Evolutionary conservation across 2,113 vertebrate species (phyloP).

Genomic region (Abramis brama): DNA sequence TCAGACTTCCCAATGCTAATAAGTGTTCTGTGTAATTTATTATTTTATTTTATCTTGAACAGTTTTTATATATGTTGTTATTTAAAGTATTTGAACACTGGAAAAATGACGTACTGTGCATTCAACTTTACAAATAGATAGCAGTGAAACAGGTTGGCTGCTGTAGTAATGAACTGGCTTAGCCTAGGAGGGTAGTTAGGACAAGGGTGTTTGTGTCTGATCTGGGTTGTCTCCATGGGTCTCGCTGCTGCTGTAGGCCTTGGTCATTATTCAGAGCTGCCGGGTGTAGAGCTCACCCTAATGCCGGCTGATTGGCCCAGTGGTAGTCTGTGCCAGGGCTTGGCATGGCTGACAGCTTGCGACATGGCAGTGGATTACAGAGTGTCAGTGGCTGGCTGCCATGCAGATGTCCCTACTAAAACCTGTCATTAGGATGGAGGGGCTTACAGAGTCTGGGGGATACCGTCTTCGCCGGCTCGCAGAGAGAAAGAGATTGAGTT

Average conservation of each 20-base stretch:
- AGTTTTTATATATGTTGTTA: neutral
- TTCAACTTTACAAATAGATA: neutral
- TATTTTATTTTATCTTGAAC: neutral
- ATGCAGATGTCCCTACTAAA: conserved; percentile 60
- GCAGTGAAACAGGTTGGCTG: neutral
- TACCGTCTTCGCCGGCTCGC: neutral
- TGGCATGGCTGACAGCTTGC: conserved; percentile 52
- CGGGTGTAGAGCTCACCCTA: conserved; percentile 47
- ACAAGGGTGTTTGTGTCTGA: conserved; percentile 34
- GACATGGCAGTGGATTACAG: conserved; percentile 62
- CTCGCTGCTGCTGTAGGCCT: conserved; percentile 29
- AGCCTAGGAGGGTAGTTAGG: conserved; percentile 33
- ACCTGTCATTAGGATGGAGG: conserved; percentile 61
- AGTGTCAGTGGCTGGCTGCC: conserved; percentile 48
- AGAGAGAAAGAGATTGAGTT: conserved; percentile 31
- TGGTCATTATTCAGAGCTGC: conserved; percentile 46
- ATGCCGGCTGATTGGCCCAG: conserved; percentile 45
- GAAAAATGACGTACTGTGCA: neutral
- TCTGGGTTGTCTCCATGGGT: conserved; percentile 39
- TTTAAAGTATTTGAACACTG: neutral
- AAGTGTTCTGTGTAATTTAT: neutral
- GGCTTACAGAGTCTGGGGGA: conserved; percentile 50
- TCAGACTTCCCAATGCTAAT: no score
- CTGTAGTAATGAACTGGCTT: conserved; percentile 21
- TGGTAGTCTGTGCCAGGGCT: conserved; percentile 49